Conservation (phyloP, 2,797 vertebrate species). For the Eutrigla gurnardus region DNA sequence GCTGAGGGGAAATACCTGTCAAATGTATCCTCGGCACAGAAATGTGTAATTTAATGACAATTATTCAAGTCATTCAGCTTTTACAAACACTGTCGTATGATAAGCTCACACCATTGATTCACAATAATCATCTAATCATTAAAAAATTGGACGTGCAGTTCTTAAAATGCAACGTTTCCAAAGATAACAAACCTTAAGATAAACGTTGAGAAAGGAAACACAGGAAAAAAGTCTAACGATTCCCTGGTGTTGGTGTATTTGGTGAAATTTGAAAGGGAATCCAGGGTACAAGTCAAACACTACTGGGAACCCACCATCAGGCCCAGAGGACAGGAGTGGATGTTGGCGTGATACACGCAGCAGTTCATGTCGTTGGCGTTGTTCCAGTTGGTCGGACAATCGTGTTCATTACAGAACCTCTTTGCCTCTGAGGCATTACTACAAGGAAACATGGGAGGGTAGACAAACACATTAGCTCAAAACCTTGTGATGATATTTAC, state of each 20-base stretch:
- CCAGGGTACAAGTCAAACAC: too few species aligned
- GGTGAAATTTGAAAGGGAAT: too few species aligned
- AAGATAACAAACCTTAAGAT: background rate
- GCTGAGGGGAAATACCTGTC: background rate
- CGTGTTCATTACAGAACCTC: slow-evolving; percentile 78
- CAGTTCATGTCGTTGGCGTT: slow-evolving; percentile 82
- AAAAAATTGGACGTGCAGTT: background rate
- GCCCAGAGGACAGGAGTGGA: slow-evolving; percentile 78
- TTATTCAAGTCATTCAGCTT: too few species aligned
- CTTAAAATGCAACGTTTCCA: background rate
- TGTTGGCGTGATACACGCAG: slow-evolving; percentile 81
- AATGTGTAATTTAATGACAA: too few species aligned
- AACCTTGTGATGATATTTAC: background rate
- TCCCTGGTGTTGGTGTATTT: background rate
- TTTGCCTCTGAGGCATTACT: slow-evolving; percentile 81
- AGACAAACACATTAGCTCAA: background rate
- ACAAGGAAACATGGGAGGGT: background rate
- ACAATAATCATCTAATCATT: background rate
- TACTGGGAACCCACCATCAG: slow-evolving; percentile 68
- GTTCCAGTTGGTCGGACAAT: slow-evolving; percentile 83
- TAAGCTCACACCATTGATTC: background rate
- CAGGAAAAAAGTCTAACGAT: background rate
- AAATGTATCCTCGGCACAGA: background rate
- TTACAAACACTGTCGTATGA: too few species aligned
- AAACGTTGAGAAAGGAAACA: background rate